Evolutionary conservation across 2,797 vertebrate genomes (phyloP).

Genomic region (Cephalopachus bancanus): DNA sequence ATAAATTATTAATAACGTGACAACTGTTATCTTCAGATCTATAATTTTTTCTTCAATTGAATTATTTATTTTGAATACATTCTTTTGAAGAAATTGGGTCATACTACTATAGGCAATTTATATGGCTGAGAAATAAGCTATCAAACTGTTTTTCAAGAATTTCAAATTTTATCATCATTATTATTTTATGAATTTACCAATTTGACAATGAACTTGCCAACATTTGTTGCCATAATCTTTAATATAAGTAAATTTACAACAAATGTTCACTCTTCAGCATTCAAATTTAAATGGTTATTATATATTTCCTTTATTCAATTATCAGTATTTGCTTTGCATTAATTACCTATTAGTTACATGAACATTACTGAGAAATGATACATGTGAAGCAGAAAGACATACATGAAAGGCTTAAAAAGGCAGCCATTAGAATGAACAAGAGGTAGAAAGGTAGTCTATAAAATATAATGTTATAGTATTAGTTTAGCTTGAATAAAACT

Average conservation of each 20-base stretch:
- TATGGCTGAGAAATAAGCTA: neutral
- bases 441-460: neutral
- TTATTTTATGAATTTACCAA: neutral
- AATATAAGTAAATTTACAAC: neutral
- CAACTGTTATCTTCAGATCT: neutral
- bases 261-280: neutral
- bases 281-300: neutral
- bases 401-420: neutral
- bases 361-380: neutral
- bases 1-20: neutral
- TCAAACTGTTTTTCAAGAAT: neutral
- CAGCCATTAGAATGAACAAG: neutral
- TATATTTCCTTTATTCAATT: neutral
- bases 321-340: neutral
- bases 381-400: neutral
- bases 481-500: neutral
- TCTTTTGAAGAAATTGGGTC: neutral
- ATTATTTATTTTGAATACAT: conserved; percentile 6
- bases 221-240: neutral
- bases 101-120: neutral
- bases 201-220: neutral
- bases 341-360: neutral
- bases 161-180: neutral
- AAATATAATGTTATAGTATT: neutral
- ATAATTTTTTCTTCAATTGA: neutral